phyloP scores from a whole-genome alignment of 2,888 invertebrate species.

The Lottia gigantea region DNA sequence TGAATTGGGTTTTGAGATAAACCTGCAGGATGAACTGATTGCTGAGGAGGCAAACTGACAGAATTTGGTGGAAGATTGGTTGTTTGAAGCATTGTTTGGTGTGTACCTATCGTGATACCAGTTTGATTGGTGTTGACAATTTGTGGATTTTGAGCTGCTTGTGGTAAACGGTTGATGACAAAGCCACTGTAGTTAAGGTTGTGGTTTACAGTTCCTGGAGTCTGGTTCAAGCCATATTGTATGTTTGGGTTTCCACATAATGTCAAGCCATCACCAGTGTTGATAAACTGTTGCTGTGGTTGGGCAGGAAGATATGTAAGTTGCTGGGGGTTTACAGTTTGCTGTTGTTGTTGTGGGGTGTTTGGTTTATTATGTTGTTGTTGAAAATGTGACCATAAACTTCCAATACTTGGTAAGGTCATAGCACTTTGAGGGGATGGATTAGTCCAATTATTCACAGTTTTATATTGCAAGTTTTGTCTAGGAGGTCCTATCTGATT shows the following conservation, averaged over 20 bases:
- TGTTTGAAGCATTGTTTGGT: neutral
- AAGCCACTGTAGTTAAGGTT: neutral
- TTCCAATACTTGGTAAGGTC: conserved; percentile 51
- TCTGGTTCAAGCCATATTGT: conserved; percentile 1
- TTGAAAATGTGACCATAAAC: conserved; percentile 44
- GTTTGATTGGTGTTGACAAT: neutral
- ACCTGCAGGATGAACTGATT: neutral
- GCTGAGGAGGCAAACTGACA: neutral
- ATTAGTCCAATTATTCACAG: conserved; percentile 29
- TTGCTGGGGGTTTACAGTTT: conserved; percentile 31
- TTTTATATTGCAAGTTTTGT: conserved; percentile 26
- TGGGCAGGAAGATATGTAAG: conserved; percentile 26
- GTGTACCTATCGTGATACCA: neutral
- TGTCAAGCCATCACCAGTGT: neutral
- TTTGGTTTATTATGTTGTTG: conserved; percentile 31
- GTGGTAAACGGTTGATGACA: conserved; percentile 1
- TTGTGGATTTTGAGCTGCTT: conserved; percentile 3
- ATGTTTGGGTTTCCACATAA: conserved; percentile 2
- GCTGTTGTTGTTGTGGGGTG: conserved; percentile 46
- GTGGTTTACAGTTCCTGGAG: conserved; percentile 5
- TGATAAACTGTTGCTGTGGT: conserved; percentile 34
- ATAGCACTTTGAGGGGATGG: conserved; percentile 22
- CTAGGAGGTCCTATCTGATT: conserved; percentile 22
- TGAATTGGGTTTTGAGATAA: neutral
- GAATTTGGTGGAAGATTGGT: neutral